A percentile compares a stretch with the other conserved stretches of the same genome.
Conservation (phyloP, 2,797 vertebrate genomes). For the Hydrophis major region DNA sequence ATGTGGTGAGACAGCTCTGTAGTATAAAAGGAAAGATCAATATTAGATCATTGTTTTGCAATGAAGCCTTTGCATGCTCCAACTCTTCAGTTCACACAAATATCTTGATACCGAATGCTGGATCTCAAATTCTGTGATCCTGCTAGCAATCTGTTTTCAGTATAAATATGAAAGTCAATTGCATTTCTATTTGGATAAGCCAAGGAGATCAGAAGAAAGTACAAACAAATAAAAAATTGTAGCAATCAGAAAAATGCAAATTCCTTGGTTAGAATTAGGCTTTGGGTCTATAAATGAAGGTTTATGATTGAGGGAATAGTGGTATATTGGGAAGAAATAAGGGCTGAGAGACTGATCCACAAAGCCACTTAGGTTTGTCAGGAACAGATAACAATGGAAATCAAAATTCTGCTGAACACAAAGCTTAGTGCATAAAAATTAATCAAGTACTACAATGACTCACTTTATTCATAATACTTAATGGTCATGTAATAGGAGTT, state of each 20-base stretch:
- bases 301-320: not conserved
- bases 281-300: not conserved
- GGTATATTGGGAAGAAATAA: not conserved
- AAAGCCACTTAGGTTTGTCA: not conserved
- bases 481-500: constrained; percentile 85
- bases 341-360: not conserved
- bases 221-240: not conserved
- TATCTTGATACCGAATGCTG: not conserved
- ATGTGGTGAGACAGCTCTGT: not conserved
- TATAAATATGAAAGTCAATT: not conserved
- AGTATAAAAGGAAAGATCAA: not conserved
- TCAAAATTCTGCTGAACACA: constrained; percentile 67
- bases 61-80: not conserved
- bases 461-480: constrained; percentile 83
- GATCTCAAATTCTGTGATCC: not conserved
- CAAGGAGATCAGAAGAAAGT: not conserved
- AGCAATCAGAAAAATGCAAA: not conserved
- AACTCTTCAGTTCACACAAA: not conserved
- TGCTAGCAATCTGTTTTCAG: not conserved
- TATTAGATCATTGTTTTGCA: not conserved
- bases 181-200: not conserved
- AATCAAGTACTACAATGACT: constrained; percentile 80
- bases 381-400: constrained; percentile 44
- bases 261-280: not conserved
- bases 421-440: constrained; percentile 80